Base-by-base conservation (phyloP, 53 echinoderm and acorn worm genomes). In the Actinopyga echinites region DNA sequence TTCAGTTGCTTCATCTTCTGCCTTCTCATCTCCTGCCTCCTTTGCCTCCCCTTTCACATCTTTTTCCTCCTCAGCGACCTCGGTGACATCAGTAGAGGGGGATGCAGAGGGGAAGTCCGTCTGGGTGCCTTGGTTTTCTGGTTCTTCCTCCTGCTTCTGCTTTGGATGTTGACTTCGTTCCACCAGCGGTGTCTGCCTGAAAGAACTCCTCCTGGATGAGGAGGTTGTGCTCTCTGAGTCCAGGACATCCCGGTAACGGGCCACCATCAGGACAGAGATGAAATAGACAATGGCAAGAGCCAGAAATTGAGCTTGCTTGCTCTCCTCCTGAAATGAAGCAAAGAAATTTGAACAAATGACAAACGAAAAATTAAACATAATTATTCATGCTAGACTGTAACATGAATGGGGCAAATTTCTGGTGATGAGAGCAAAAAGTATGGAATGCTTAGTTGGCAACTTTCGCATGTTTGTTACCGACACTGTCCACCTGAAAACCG, bases 281-380 rank as follows among this genome's bases (percentile, higher is more conserved):
- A 99, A 99, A 74, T 99, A 99, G 31, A 99, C 99, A 26, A 99
- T 93, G 62, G 99, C 94, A 56, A 99, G 89, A 60, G 99, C 92
- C 69, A 99, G 83, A 80, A 99, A 99, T 89, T 99, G 99, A 49
- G 99, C 99, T 80, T 99, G 99, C 85, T 99, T 99, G 80, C 99
- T 99, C 89, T 99, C 99, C 92, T 99, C 99, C 99, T 99, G 75
- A 32, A 54, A 75, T n/a, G 59, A 23, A 42, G 83, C 5, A 69
- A 57, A 67, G 60, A 26, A 19, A 57, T 67, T 25, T 64, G 49
- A 54, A 20, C 30, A 21, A 63, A 63, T 37, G 1, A 2, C 2
- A 35, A 33, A 64, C 13, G 6, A 11, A 12, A 32, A 63, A 22
- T 30, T 22, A 11, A 30, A 64, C 33, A 49, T 49, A 2, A 40